These are phyloP conservation scores for Drepanosiphum platanoidis DNA, from an alignment of 2,888 invertebrate genomes.

Conservation along the genomic window DNA sequence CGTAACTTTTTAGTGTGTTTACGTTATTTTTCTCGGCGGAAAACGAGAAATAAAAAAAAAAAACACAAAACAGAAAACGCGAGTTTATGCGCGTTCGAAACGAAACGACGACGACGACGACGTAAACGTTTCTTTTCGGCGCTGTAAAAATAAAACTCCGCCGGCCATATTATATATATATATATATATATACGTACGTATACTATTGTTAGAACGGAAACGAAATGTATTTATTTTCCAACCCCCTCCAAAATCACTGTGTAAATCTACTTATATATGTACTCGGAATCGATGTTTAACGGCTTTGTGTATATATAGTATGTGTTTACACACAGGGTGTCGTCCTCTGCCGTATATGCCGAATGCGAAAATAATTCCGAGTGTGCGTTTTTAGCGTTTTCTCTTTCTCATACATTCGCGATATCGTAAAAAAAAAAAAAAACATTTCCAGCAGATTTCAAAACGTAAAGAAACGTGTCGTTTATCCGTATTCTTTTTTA, in stretches of 20 bases:
- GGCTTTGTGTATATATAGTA: background rate
- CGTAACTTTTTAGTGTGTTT: slow-evolving; percentile 41
- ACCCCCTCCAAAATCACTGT: too few relatives aligned
- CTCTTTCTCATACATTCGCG: too few relatives aligned
- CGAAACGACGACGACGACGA: background rate
- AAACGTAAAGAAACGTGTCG: too few relatives aligned
- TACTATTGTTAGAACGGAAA: background rate
- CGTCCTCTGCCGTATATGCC: too few relatives aligned
- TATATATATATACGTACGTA: too few relatives aligned
- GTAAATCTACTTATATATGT: background rate
- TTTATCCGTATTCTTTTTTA: too few relatives aligned
- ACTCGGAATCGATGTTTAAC: background rate
- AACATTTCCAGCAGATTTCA: too few relatives aligned
- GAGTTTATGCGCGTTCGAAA: background rate
- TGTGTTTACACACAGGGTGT: too few relatives aligned
- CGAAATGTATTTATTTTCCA: background rate
- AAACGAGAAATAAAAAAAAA: background rate
- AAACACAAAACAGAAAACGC: too few relatives aligned
- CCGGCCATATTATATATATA: background rate
- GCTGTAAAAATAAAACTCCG: slow-evolving; percentile 1
- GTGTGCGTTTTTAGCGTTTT: too few relatives aligned
- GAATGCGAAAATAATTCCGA: too few relatives aligned
- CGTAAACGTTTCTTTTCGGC: slow-evolving; percentile 2
- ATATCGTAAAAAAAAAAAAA: too few relatives aligned
- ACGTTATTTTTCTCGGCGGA: slow-evolving; percentile 10